Conservation (phyloP, 2,113 vertebrate genomes). For the Rhinolophus ferrumequinum region DNA sequence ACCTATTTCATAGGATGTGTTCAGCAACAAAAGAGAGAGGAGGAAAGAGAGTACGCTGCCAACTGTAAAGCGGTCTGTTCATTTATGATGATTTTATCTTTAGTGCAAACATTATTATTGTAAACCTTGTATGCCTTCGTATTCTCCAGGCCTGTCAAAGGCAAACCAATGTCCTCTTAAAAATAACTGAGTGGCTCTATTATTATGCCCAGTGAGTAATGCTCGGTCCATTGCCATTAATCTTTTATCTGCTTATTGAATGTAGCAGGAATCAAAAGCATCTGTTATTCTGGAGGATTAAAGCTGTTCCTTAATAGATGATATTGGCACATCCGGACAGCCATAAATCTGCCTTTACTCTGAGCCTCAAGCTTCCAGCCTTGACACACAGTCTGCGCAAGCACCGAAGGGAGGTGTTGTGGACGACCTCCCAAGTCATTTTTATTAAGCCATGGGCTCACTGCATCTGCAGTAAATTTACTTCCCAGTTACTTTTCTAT, state of each 20-base stretch:
- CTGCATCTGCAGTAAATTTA: background rate
- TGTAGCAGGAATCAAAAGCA: background rate
- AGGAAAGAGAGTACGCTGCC: background rate
- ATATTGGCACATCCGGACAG: background rate
- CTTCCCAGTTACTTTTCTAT: background rate
- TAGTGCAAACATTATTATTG: background rate
- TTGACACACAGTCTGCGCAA: background rate
- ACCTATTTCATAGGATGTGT: background rate
- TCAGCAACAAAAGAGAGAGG: background rate
- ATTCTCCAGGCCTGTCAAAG: background rate
- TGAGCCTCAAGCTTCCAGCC: background rate
- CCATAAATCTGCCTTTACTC: background rate
- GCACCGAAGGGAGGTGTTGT: rapidly evolving
- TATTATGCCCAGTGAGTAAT: background rate
- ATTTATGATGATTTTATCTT: background rate
- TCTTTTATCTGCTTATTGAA: background rate
- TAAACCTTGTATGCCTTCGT: background rate
- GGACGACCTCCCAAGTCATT: no score
- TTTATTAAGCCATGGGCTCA: background rate
- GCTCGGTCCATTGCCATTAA: background rate
- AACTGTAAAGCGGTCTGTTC: background rate
- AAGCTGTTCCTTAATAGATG: background rate
- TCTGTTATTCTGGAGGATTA: background rate
- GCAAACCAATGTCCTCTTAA: background rate
- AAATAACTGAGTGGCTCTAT: background rate